Percentiles rank a stretch among this genome's conserved stretches.
Conservation (phyloP, 2,113 vertebrate genomes). For the Cebus imitator region DNA sequence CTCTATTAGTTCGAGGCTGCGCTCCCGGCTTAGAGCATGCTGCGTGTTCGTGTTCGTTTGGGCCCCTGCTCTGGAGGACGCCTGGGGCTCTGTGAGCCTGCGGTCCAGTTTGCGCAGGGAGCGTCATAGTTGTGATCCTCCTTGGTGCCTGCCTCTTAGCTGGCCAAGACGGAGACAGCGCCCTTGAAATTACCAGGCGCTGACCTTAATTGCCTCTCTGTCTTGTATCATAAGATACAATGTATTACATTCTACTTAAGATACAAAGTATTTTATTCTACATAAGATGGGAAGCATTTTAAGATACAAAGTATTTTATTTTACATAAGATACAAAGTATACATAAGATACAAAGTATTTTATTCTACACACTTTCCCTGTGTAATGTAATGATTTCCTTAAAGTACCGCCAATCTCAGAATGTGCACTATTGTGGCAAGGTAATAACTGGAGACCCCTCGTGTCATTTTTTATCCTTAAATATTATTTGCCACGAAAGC, state of each 20-base stretch:
- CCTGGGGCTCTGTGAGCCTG: not conserved
- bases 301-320: not conserved
- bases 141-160: not conserved
- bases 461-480: not conserved
- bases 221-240: not conserved
- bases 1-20: conserved; percentile 37
- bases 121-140: conserved; percentile 50
- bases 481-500: conserved; percentile 12
- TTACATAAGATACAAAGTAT: not conserved
- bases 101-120: conserved; percentile 50
- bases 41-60: not conserved
- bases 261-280: not conserved
- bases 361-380: not conserved
- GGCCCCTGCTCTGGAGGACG: conserved; percentile 16
- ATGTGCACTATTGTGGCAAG: not conserved
- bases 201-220: not conserved
- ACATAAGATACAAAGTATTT: not conserved
- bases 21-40: conserved; percentile 17
- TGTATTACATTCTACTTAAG: too few species aligned
- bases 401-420: not conserved
- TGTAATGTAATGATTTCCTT: conserved; percentile 6
- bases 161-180: conserved; percentile 6
- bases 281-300: too few species aligned
- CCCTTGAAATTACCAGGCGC: conserved; percentile 18
- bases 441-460: not conserved